A percentile compares a stretch with the other conserved stretches of the same genome.
Conservation (phyloP, 2,888 invertebrate genomes). For the Buathra laborator region DNA sequence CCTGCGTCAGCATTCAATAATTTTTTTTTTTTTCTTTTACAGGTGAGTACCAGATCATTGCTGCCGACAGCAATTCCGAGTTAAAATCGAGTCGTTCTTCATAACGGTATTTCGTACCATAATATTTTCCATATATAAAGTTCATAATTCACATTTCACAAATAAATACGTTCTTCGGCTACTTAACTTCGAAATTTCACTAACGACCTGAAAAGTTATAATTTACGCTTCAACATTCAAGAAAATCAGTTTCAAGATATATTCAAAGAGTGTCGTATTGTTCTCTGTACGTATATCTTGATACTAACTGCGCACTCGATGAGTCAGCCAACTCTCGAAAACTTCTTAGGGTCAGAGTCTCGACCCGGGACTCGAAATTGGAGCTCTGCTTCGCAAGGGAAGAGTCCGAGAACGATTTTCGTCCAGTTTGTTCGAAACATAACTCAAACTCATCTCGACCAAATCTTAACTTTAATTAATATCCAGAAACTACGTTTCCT, state of each 20-base stretch:
- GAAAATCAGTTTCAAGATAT: neutral
- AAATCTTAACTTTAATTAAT: neutral
- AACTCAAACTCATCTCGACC: neutral
- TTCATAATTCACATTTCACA: neutral
- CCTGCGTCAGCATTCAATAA: constrained; percentile 1
- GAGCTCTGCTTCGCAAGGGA: neutral
- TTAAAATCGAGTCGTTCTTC: constrained; percentile 1
- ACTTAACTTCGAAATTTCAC: neutral
- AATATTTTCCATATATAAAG: neutral
- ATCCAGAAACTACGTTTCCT: neutral
- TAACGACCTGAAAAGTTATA: too few relatives aligned
- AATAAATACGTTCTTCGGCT: neutral
- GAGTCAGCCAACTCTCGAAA: neutral
- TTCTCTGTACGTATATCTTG: neutral
- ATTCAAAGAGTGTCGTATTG: neutral
- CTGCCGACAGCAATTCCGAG: constrained; percentile 20
- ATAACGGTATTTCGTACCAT: neutral
- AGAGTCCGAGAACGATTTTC: neutral
- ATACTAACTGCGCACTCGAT: neutral
- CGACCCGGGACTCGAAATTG: neutral
- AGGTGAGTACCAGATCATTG: constrained; percentile 59
- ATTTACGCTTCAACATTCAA: neutral
- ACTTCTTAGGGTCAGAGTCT: neutral
- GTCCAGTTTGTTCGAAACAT: neutral
- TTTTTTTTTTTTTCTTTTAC: constrained; percentile 42